These are phyloP conservation scores for Irena cyanogastra DNA, from an alignment of 2,113 vertebrate species.

Conservation along the genomic window DNA sequence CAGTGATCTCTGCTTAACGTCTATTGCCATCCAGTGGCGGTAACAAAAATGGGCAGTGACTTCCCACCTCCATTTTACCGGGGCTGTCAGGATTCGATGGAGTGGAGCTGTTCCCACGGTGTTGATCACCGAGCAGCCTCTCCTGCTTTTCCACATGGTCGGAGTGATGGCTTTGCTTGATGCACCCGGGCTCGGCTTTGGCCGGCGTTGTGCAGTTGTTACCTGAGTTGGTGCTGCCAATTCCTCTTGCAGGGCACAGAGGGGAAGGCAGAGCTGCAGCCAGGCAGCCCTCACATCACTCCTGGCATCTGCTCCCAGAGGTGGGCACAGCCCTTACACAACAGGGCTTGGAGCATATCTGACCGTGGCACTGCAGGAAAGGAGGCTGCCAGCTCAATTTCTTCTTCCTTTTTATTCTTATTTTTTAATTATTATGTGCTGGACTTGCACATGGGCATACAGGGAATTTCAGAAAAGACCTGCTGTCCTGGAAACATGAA, in stretches of 20 bases:
- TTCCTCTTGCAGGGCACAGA: not conserved
- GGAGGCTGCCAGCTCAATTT: not conserved
- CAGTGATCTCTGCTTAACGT: not conserved
- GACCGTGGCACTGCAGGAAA: not conserved
- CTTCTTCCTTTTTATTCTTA: not conserved
- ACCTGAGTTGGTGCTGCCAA: not conserved
- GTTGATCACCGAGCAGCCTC: not conserved
- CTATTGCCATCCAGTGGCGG: constrained; percentile 75
- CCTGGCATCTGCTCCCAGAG: not conserved
- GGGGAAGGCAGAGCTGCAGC: not conserved
- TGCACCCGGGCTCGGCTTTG: not conserved
- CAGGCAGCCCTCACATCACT: not conserved
- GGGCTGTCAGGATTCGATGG: not conserved
- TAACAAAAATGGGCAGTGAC: constrained; percentile 35
- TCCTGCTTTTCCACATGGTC: rapidly evolving
- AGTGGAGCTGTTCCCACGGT: not conserved
- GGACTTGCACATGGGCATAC: not conserved
- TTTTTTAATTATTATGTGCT: not conserved
- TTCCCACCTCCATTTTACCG: constrained; percentile 34
- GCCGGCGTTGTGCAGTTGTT: not conserved
- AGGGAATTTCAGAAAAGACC: not conserved
- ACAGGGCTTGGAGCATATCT: not conserved
- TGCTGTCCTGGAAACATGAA: not conserved
- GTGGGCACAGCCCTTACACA: not conserved
- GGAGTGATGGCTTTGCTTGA: not conserved